phyloP scores from a whole-genome alignment of 2,113 vertebrate species.

The Sander vitreus region DNA sequence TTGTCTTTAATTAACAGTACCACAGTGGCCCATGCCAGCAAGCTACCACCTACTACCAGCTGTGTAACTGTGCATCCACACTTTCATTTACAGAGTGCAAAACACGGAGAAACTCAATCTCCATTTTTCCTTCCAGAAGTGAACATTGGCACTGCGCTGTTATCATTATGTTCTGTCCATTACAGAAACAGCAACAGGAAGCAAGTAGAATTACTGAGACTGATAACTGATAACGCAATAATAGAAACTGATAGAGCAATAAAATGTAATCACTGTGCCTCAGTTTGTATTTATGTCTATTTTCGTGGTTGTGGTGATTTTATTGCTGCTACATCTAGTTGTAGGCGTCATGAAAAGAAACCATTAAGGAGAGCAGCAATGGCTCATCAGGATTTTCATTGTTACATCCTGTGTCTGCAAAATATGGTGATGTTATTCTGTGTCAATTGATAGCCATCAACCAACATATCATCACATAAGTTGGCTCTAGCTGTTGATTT shows the following conservation, averaged over 20 bases:
- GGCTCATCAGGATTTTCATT: neutral
- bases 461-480: neutral
- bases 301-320: neutral
- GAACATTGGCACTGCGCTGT: neutral
- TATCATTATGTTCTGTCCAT: conserved; percentile 16
- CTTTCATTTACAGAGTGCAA: neutral
- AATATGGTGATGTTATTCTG: neutral
- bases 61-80: conserved; percentile 17
- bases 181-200: conserved; percentile 39
- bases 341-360: conserved; percentile 25
- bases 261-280: conserved; percentile 27
- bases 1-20: conserved; percentile 14
- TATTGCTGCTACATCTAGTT: neutral
- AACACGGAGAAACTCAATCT: conserved; percentile 32
- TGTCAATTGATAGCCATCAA: neutral
- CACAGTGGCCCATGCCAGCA: neutral
- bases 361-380: conserved; percentile 7
- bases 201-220: conserved; percentile 8
- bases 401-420: neutral
- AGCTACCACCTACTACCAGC: neutral
- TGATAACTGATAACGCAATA: neutral
- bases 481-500: neutral
- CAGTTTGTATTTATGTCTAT: conserved; percentile 20
- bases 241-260: neutral
- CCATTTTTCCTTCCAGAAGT: neutral